Conservation (phyloP, 2,888 invertebrate genomes). For the Coenonympha glycerion region DNA sequence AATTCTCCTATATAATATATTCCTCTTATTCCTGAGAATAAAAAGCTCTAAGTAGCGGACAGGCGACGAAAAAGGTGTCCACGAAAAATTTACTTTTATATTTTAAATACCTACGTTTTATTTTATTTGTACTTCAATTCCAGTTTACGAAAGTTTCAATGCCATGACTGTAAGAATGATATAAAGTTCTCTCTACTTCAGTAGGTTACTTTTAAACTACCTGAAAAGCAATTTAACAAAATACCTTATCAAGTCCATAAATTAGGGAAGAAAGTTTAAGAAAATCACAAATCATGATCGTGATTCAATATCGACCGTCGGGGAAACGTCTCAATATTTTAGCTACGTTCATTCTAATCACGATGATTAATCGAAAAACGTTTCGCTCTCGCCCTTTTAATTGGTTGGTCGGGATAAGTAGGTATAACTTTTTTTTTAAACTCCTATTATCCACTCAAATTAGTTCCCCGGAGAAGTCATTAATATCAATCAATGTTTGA, state of each 20-base stretch:
- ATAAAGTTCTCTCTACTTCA: no score
- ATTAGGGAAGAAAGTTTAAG: conserved; percentile 13
- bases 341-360: conserved; percentile 24
- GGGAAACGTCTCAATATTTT: conserved; percentile 27
- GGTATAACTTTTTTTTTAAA: conserved; percentile 45
- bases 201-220: background rate
- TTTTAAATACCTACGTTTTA: no score
- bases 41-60: no score
- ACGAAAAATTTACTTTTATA: no score
- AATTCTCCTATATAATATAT: no score
- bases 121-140: no score
- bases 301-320: conserved; percentile 26
- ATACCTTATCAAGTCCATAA: conserved; percentile 8
- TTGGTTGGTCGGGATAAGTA: conserved; percentile 21
- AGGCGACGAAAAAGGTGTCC: no score
- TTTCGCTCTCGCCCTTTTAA: conserved; percentile 25
- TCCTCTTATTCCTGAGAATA: no score
- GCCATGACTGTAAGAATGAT: no score
- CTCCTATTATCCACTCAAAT: conserved; percentile 72
- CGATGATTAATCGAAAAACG: conserved; percentile 29
- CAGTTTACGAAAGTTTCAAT: no score
- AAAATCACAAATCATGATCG: conserved; percentile 21
- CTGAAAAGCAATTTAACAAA: conserved; percentile 1
- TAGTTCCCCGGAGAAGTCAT: conserved; percentile 58
- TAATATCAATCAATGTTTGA: conserved; percentile 60